phyloP scores from a whole-genome alignment of 2,113 vertebrate species.

The Choloepus hoffmanni region DNA sequence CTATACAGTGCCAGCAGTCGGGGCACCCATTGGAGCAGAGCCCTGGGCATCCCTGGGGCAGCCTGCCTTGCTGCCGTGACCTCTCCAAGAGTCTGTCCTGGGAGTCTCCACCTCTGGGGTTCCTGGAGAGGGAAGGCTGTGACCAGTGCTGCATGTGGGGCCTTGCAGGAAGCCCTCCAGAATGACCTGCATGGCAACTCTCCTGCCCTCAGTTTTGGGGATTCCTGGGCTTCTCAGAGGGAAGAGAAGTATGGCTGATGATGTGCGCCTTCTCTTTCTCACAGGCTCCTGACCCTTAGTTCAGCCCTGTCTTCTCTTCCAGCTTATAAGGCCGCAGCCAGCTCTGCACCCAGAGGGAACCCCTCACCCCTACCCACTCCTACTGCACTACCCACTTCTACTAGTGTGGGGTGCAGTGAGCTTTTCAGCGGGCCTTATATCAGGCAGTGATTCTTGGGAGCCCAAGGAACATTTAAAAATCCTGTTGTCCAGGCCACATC shows the following conservation, averaged over 20 bases:
- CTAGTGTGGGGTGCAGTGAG: neutral
- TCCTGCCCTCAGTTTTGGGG: neutral
- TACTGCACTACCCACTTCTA: no score
- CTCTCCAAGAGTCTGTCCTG: neutral
- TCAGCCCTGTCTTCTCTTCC: neutral
- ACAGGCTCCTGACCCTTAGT: neutral
- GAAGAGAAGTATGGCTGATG: neutral
- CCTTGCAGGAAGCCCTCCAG: neutral
- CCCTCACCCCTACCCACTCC: neutral
- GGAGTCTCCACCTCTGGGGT: neutral
- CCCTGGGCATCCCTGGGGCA: neutral
- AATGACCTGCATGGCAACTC: neutral
- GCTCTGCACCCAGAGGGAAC: rapidly evolving
- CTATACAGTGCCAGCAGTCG: rapidly evolving
- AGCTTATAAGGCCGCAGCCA: rapidly evolving
- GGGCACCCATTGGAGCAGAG: rapidly evolving
- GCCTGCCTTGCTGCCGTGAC: neutral
- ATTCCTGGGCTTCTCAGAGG: neutral
- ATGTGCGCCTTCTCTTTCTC: rapidly evolving
- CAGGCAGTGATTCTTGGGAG: neutral
- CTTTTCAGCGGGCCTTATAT: neutral
- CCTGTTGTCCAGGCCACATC: rapidly evolving
- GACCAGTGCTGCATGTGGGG: neutral
- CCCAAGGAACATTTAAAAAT: neutral
- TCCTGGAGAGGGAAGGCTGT: neutral